A percentile compares a stretch with the other conserved stretches of the same genome.
Conservation (phyloP, 2,113 vertebrate genomes). For the Neodontobutis hainanensis region DNA sequence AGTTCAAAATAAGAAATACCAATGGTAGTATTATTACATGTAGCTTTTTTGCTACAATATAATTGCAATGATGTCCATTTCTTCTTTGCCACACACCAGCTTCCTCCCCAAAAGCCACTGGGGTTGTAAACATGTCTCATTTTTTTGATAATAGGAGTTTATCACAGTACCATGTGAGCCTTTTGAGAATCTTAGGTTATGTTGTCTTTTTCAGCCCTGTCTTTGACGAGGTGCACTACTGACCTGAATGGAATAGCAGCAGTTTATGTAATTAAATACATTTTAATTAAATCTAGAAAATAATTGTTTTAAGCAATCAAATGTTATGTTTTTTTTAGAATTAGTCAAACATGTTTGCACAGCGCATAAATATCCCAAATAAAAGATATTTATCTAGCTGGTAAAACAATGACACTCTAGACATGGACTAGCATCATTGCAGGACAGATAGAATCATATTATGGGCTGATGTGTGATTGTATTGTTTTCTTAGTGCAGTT, state of each 20-base stretch:
- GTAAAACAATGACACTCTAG: neutral
- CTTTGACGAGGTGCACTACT: slow-evolving; percentile 20
- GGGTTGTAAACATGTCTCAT: slow-evolving; percentile 62
- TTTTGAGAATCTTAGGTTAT: slow-evolving; percentile 18
- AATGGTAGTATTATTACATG: neutral
- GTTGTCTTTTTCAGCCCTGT: slow-evolving; percentile 24
- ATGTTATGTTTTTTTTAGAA: neutral
- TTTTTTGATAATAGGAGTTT: slow-evolving; percentile 54
- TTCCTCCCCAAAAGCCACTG: slow-evolving; percentile 36
- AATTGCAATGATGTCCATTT: slow-evolving; percentile 39
- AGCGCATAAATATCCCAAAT: slow-evolving; percentile 1
- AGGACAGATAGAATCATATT: slow-evolving; percentile 68
- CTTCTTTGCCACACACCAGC: slow-evolving; percentile 37
- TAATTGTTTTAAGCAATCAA: no score
- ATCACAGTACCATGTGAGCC: slow-evolving; percentile 29
- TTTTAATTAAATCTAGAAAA: no score
- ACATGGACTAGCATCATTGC: slow-evolving; percentile 43
- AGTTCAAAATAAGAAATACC: no score
- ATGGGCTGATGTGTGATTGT: slow-evolving; percentile 66
- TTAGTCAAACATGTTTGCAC: no score
- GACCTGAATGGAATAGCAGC: slow-evolving; percentile 32
- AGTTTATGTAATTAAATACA: neutral
- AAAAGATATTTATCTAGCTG: slow-evolving; percentile 12
- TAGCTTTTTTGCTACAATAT: slow-evolving; percentile 17
- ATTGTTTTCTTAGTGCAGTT: slow-evolving; percentile 67